Evolutionary conservation across 1,140 invertebrate species (phyloP).

Genomic region (Batillaria attramentaria): DNA sequence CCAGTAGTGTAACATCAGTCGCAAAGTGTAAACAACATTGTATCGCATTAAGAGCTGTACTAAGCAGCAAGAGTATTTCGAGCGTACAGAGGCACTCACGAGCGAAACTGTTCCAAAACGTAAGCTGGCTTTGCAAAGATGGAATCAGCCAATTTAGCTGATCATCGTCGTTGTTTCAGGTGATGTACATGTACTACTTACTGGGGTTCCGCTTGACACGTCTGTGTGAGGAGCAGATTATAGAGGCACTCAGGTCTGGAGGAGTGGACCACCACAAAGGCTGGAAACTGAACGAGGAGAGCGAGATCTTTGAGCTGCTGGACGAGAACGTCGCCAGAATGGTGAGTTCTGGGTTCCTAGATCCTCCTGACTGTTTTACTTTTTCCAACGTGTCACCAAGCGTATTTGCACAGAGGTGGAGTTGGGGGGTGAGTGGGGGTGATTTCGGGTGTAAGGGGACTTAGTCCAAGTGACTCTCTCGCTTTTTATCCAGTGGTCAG

Average conservation of each 20-base stretch:
- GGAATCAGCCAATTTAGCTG: no score
- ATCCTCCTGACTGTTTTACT: no score
- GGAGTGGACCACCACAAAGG: conserved; percentile 58
- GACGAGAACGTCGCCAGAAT: conserved; percentile 37
- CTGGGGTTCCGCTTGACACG: conserved; percentile 74
- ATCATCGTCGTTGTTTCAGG: conserved; percentile 67
- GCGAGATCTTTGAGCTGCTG: conserved; percentile 48
- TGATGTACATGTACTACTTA: conserved; percentile 82
- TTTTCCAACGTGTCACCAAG: no score
- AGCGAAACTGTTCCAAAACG: no score
- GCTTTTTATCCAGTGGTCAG: no score
- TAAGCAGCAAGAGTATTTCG: not conserved
- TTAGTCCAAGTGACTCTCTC: no score
- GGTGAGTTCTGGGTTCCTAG: no score
- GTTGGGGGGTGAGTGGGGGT: no score
- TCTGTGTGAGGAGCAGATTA: conserved; percentile 44
- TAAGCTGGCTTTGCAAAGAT: no score
- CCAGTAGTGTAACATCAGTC: not conserved
- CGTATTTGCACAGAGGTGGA: no score
- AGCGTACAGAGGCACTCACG: not conserved
- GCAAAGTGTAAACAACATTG: not conserved
- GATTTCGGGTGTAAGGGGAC: no score
- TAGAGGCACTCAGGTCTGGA: conserved; percentile 32
- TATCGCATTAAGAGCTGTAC: not conserved
- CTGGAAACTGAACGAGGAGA: conserved; percentile 63